Percentiles rank a stretch among this genome's conserved stretches.
phyloP scores from a whole-genome alignment of 2,113 vertebrate genomes.

The Carassius auratus region DNA sequence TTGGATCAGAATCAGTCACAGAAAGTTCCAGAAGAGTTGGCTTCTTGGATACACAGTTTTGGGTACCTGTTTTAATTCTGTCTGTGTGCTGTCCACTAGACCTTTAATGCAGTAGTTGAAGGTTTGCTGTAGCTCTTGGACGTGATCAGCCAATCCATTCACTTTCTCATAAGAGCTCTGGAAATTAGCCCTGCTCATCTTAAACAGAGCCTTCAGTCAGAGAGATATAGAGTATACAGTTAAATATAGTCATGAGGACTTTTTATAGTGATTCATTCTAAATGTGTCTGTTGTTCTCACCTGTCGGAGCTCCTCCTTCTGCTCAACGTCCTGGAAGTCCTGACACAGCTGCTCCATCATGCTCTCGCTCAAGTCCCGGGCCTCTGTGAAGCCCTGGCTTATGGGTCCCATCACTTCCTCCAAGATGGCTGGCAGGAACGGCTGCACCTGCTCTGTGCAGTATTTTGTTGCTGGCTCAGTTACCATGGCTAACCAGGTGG shows the following conservation, averaged over 20 bases:
- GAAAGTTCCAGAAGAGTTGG: background rate
- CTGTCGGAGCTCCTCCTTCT: constrained; percentile 75
- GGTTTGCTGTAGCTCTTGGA: constrained; percentile 80
- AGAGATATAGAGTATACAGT: background rate
- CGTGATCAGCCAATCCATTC: constrained; percentile 76
- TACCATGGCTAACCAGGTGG: constrained; percentile 73
- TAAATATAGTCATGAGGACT: background rate
- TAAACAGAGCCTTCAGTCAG: constrained; percentile 70
- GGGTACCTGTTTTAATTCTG: constrained; percentile 88
- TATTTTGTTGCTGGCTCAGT: constrained; percentile 77
- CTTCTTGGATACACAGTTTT: background rate
- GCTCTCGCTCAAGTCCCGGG: constrained; percentile 79
- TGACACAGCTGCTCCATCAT: constrained; percentile 81
- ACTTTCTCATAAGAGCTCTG: constrained; percentile 83
- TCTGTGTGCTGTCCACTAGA: constrained; percentile 86
- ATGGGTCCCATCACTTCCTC: constrained; percentile 93
- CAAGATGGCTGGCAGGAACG: constrained; percentile 82
- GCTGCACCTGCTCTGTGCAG: constrained; percentile 81
- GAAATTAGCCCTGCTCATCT: constrained; percentile 79
- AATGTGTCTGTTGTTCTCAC: constrained; percentile 62
- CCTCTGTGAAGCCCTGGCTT: constrained; percentile 85
- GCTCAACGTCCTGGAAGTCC: constrained; percentile 70
- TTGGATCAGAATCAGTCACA: background rate
- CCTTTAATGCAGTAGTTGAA: constrained; percentile 81
- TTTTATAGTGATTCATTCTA: background rate